Percentiles rank a stretch among this genome's conserved stretches.
phyloP scores from a whole-genome alignment of 1,140 invertebrate species.

The Neodiprion lecontei region DNA sequence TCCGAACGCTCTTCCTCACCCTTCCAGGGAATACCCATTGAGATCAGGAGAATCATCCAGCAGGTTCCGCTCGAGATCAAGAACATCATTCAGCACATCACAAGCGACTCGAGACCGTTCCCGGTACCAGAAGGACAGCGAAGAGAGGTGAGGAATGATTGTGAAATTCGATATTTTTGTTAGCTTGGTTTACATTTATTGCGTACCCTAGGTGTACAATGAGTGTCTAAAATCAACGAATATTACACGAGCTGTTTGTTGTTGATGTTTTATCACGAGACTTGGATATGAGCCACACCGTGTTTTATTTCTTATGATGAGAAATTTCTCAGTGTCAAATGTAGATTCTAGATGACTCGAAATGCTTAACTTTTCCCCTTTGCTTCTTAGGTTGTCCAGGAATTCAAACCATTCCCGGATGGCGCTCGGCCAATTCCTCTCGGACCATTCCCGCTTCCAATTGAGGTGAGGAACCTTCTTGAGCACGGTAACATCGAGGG shows the following conservation, averaged over 20 bases:
- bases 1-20: conserved; percentile 42
- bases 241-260: neutral
- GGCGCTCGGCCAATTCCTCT: conserved; percentile 45
- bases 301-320: no score
- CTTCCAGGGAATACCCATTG: conserved; percentile 51
- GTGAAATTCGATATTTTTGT: no score
- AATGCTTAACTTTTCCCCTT: neutral
- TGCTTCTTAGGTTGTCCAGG: conserved; percentile 39
- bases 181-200: no score
- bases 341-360: neutral
- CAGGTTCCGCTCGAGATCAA: conserved; percentile 54
- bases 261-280: neutral
- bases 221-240: conserved; percentile 7
- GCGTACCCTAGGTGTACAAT: neutral
- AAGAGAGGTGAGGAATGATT: conserved; percentile 43
- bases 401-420: conserved; percentile 53
- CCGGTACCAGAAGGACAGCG: conserved; percentile 49
- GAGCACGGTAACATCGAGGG: conserved; percentile 54
- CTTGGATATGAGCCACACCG: no score
- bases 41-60: conserved; percentile 52
- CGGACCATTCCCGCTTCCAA: conserved; percentile 50
- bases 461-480: conserved; percentile 54
- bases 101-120: conserved; percentile 43
- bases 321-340: no score
- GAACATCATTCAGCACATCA: conserved; percentile 54